Conservation (phyloP, 2,113 vertebrate species). For the Onychostoma macrolepis region DNA sequence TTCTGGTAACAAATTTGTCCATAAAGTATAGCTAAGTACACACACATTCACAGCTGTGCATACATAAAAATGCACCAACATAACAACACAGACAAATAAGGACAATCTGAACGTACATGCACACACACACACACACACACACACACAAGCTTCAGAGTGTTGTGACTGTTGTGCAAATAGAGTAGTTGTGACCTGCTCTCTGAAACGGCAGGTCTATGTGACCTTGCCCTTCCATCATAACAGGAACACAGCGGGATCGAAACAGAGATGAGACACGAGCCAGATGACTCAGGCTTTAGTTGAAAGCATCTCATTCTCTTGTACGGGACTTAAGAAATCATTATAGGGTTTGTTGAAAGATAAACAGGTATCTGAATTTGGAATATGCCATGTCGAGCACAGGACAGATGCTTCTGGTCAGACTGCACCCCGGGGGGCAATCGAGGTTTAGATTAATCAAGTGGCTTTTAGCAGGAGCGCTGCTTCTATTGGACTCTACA, state of each 20-base stretch:
- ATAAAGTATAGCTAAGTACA: not conserved
- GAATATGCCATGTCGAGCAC: slow-evolving; percentile 31
- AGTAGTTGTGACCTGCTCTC: slow-evolving; percentile 21
- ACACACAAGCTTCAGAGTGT: not conserved
- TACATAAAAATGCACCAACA: not conserved
- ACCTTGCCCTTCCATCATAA: slow-evolving; percentile 66
- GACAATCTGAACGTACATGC: not conserved
- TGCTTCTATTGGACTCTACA: slow-evolving; percentile 30
- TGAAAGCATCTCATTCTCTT: slow-evolving; percentile 43
- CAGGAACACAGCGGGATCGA: slow-evolving; percentile 58
- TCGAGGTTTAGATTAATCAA: slow-evolving; percentile 57
- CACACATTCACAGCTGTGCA: slow-evolving; percentile 21
- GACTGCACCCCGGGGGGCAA: slow-evolving; percentile 42
- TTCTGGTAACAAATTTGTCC: not conserved
- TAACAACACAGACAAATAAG: not conserved
- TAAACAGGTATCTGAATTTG: slow-evolving; percentile 19
- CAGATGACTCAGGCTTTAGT: slow-evolving; percentile 67
- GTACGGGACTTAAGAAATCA: not conserved
- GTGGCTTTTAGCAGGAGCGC: slow-evolving; percentile 47
- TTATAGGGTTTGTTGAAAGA: slow-evolving; percentile 12
- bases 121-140: not conserved
- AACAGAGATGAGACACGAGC: slow-evolving; percentile 50
- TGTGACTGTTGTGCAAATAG: slow-evolving; percentile 1
- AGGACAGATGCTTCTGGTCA: slow-evolving; percentile 53
- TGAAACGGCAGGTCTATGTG: slow-evolving; percentile 17